A percentile compares a stretch with the other conserved stretches of the same genome.
Conservation (phyloP, 1,140 invertebrate genomes). For the Drosophila leontia region DNA sequence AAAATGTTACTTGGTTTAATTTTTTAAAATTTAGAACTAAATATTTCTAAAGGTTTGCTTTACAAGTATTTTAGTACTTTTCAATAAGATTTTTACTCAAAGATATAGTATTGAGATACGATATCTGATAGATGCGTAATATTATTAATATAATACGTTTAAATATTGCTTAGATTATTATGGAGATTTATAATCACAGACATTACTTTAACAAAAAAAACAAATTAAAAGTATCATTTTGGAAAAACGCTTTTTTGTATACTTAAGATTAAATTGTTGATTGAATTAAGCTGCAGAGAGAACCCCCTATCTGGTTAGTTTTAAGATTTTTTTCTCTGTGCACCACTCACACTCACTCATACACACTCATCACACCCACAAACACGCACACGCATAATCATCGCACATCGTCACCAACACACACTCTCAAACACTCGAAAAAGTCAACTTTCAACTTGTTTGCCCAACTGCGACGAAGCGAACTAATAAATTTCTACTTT, state of each 20-base stretch:
- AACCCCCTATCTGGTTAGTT: not conserved
- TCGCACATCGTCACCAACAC: conserved; percentile 33
- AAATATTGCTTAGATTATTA: no score
- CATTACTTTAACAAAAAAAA: no score
- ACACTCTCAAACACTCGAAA: conserved; percentile 40
- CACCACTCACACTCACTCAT: conserved; percentile 17
- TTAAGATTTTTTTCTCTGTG: conserved; percentile 13
- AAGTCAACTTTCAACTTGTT: conserved; percentile 74
- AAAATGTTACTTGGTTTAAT: no score
- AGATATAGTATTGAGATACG: no score
- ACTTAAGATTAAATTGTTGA: not conserved
- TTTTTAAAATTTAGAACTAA: no score
- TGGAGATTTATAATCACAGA: no score
- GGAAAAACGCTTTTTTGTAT: not conserved
- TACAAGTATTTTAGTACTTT: no score
- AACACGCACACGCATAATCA: conserved; percentile 43
- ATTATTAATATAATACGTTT: no score
- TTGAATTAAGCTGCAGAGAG: not conserved
- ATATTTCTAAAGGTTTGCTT: no score
- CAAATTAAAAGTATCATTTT: not conserved
- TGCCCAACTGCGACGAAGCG: conserved; percentile 78
- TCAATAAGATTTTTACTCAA: no score
- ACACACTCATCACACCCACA: conserved; percentile 40
- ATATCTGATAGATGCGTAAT: no score
- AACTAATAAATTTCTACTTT: conserved; percentile 82